These are phyloP conservation scores for Ardeotis arabs DNA, from an alignment of 2,113 vertebrate species.

Conservation along the genomic window DNA sequence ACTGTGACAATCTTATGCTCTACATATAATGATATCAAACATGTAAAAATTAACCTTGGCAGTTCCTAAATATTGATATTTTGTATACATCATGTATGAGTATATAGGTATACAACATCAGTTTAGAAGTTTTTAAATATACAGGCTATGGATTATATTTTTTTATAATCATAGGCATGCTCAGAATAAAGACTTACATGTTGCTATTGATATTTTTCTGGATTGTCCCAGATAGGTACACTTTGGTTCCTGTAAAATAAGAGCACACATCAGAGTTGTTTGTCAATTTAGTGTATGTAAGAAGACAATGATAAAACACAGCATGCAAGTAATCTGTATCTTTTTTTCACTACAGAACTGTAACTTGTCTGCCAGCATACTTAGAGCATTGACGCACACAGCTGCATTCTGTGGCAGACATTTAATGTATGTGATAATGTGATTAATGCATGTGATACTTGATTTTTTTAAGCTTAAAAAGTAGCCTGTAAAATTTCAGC, in stretches of 20 bases:
- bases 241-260: neutral
- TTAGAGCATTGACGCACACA: neutral
- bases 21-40: neutral
- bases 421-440: neutral
- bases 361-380: neutral
- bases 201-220: neutral
- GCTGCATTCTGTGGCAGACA: neutral
- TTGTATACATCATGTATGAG: neutral
- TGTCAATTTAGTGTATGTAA: neutral
- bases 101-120: neutral
- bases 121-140: neutral
- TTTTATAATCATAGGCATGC: neutral
- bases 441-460: neutral
- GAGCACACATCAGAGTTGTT: neutral
- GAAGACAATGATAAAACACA: neutral
- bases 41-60: neutral
- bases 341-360: neutral
- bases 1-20: neutral
- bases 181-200: neutral
- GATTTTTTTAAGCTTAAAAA: neutral
- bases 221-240: neutral
- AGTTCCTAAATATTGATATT: neutral
- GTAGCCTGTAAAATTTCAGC: neutral
- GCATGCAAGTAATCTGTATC: neutral
- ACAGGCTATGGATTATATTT: neutral